Conservation (phyloP, 2,113 vertebrate species). For the Epinephelus lanceolatus region DNA sequence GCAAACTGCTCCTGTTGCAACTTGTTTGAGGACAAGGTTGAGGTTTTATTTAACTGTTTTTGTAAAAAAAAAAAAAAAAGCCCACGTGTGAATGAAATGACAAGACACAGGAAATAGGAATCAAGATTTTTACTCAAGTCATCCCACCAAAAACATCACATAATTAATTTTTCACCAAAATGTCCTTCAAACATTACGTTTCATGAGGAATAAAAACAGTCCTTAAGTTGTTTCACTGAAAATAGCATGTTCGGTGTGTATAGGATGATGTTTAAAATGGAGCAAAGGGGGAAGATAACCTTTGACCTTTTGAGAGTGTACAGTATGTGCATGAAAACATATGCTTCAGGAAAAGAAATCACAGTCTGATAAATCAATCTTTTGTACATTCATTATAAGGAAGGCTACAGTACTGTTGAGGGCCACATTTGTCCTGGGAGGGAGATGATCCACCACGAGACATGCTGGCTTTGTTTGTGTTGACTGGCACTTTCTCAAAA, state of each 20-base stretch:
- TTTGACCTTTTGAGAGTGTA: conserved; percentile 33
- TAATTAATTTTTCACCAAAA: conserved; percentile 8
- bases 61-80: too few relatives aligned
- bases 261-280: conserved; percentile 29
- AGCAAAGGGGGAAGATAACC: conserved; percentile 2
- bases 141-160: conserved; percentile 29
- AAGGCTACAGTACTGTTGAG: conserved; percentile 62
- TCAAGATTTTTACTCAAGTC: conserved; percentile 55
- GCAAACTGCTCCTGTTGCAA: not conserved
- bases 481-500: conserved; percentile 15
- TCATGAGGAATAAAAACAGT: conserved; percentile 27
- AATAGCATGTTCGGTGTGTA: not conserved
- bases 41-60: not conserved
- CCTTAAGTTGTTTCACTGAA: conserved; percentile 1
- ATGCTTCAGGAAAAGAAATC: conserved; percentile 29
- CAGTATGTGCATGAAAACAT: conserved; percentile 60
- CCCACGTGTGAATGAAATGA: not conserved
- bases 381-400: conserved; percentile 71
- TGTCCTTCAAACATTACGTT: conserved; percentile 33
- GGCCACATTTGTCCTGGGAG: conserved; percentile 34
- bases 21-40: not conserved
- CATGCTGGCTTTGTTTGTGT: conserved; percentile 8
- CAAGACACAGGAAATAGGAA: conserved; percentile 24
- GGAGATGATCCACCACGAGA: conserved; percentile 2
- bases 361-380: conserved; percentile 60